Evolutionary conservation across 1,140 invertebrate species (phyloP), one percentile per base, ranked within the genome.

Genomic region (Streblospio benedicti): DNA sequence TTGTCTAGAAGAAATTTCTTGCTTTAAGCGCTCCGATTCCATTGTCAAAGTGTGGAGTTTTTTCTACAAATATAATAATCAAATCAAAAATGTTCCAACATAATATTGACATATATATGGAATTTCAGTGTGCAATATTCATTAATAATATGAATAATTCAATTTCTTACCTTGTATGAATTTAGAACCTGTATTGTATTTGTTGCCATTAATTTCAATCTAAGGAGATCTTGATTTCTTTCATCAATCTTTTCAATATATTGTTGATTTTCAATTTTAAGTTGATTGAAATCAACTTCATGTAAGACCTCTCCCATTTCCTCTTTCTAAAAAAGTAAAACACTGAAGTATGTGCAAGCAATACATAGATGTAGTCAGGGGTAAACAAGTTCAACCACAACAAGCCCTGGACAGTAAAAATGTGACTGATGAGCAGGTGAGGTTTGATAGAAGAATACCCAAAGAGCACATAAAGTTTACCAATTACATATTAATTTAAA

Each of bases 181-280:
- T 77, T 77, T 14, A 76, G 64, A 12, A 76, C 71, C 57, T 76
- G 75, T 35, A 71, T 62, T 5, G 75, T 76, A 62, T 74, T 75
- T 5, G 70, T 71, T 27, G 76, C 71, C 74, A 76, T 76, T 50
- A 74, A 62, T 66, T 79, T 79, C 4, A 78, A 65, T 16, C 70
- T 57, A 35, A 79, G 62, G 38, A 79, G 59, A 60, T 79, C 76
- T 55, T 73, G 70, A 63, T 79, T 79, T 57, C 74, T 68, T 61
- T 78, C 74, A 66, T 79, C 77, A 27, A 79, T 79, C 62, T 76
- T 77, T 59, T 76, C 76, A 61, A 78, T 62, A 57, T 78, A 78
- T 65, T 79, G 77, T 52, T 74, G 71, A 63, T 79, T 79, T 62
- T 79, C 77, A 54, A 79, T 79, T 63, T 76, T 75, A 57, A 79